Evolutionary conservation across 1,140 invertebrate species (phyloP), one percentile per base, ranked within the genome.

Genomic region (Pantala flavescens): DNA sequence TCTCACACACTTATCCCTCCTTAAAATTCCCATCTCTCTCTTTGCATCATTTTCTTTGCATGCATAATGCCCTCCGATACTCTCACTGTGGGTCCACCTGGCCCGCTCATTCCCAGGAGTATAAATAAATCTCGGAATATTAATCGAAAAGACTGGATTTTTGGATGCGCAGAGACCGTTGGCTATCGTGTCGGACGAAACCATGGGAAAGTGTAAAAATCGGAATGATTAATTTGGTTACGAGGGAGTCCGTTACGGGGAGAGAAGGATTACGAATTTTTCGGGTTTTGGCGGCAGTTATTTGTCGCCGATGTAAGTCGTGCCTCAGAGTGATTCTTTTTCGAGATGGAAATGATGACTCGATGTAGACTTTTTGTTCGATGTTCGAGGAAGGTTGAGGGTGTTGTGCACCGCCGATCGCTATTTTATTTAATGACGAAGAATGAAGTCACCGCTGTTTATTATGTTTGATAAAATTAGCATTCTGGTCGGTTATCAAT

Each of bases 141-240:
- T 63, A 63, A 63, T 63, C 49, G 49, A 63, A 21, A 21, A 63
- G 49, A 19, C 49, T 16, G 49, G 49, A 63, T 63, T 63, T 63
- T 63, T 12, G 49, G 49, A 21, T 16, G n/a, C 12, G 49, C 9
- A 16, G 49, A 3, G 49, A 19, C 49, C 49, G 49, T 63, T 63
- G 49, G 14, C 49, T 21, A 63, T 63, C 49, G 49, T 21, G 49
- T 21, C 49, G 49, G 49, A 21, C 16, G 49, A 63, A 63, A 63
- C 49, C 49, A 63, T 63, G 49, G 49, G 49, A 63, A 63, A 63
- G n/a, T 63, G 49, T 21, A 63, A 63, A 63, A 63, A 63, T 63
- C 49, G 49, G 49, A 63, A 63, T 63, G 49, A 63, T 63, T 63
- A 63, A 63, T 63, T 63, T 63, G 49, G 49, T 49, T 21, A 63